phyloP scores from a whole-genome alignment of 2,797 vertebrate species.

The Sebastolobus alascanus region DNA sequence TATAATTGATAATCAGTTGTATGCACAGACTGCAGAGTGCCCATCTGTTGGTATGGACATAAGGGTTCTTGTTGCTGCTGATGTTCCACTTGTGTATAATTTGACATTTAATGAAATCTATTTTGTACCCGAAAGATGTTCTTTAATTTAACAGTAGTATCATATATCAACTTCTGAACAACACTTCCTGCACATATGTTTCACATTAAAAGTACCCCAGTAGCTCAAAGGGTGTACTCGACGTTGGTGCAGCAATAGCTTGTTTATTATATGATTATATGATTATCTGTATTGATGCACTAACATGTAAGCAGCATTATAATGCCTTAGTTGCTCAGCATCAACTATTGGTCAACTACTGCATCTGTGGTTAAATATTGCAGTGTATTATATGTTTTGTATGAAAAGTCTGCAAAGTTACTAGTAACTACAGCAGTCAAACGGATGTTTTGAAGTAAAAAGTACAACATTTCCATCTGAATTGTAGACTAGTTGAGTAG shows the following conservation, averaged over 20 bases:
- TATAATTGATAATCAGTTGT: background rate
- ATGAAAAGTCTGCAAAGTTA: rapidly evolving
- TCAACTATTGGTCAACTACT: background rate
- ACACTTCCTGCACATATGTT: background rate
- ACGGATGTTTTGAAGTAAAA: background rate
- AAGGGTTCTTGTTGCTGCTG: background rate
- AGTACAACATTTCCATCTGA: background rate
- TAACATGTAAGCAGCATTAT: background rate
- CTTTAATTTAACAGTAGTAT: background rate
- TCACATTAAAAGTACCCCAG: background rate
- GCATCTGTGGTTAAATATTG: background rate
- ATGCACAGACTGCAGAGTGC: background rate
- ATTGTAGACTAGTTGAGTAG: background rate
- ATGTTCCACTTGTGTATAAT: background rate
- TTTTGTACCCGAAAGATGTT: background rate
- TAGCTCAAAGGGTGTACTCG: background rate
- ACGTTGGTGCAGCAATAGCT: background rate
- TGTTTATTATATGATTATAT: background rate
- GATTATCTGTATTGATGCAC: background rate
- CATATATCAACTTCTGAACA: background rate
- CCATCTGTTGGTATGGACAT: background rate
- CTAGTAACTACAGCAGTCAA: background rate
- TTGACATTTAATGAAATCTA: background rate
- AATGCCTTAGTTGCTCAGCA: background rate
- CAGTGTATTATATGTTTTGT: background rate